Base-by-base conservation (phyloP, 2,888 invertebrate species). In the Choreutis nemorana region DNA sequence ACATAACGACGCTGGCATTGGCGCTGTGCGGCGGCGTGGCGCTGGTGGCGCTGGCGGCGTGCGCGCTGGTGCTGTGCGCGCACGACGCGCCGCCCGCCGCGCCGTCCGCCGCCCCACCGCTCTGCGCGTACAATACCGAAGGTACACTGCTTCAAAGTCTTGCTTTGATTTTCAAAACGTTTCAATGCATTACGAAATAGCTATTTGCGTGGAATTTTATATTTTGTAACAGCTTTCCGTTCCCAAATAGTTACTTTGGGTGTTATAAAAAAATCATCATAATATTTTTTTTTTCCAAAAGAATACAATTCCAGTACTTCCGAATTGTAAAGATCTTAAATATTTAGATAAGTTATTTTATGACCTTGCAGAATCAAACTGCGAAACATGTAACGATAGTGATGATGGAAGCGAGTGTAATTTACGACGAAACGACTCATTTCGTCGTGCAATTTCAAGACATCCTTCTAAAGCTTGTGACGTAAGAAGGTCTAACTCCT, bases 321-420 rank as follows among this genome's bases (percentile, higher is more conserved):
- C n/a, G n/a, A n/a, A n/a, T n/a, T n/a, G n/a, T n/a, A n/a, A n/a
- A n/a, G n/a, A n/a, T n/a, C n/a, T n/a, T n/a, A n/a, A n/a, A n/a
- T n/a, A n/a, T n/a, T n/a, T n/a, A n/a, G n/a, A n/a, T n/a, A n/a
- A n/a, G n/a, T n/a, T n/a, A n/a, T n/a, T n/a, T n/a, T n/a, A n/a
- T n/a, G n/a, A n/a, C n/a, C n/a, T 58, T 55, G 5, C 53, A 73
- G 73, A 73, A 43, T 70, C 73, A 3, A 73, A 72, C 42, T 78
- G 75, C 48, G 77, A 75, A 35, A 73, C 68, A 0, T 75, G 47
- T 37, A 63, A 68, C 45, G 75, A 66, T 37, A 78, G 78, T 43
- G 78, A 78, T 28, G 78, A 75, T 26, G 70, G 60, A 6, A 78
- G 73, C 50, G 77, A 77, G 14, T 71, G 64, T 44, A 72, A 73